A percentile compares a stretch with the other conserved stretches of the same genome.
Conservation (phyloP, 1,140 invertebrate genomes). For the Ephestia elutella region DNA sequence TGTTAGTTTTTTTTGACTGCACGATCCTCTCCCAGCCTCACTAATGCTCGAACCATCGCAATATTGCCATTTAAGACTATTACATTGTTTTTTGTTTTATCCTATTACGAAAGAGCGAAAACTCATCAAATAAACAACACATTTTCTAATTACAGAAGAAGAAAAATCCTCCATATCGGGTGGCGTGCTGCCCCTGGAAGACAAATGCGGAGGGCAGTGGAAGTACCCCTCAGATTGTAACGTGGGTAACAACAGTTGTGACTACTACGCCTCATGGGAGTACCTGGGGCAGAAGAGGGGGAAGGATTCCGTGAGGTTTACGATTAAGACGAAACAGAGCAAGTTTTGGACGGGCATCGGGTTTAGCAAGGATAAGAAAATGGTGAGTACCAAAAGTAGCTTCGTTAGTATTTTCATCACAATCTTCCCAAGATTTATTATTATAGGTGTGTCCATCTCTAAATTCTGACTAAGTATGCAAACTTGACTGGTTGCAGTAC, state of each 20-base stretch:
- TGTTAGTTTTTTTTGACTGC: too few species aligned
- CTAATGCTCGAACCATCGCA: too few species aligned
- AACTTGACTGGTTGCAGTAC: too few species aligned
- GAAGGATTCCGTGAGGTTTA: constrained; percentile 88
- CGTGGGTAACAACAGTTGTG: constrained; percentile 81
- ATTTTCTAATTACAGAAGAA: constrained; percentile 56
- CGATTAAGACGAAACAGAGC: constrained; percentile 86
- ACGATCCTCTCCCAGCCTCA: too few species aligned
- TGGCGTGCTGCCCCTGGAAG: constrained; percentile 50
- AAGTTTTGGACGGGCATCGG: constrained; percentile 96
- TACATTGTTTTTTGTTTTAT: too few species aligned
- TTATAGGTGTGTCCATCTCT: too few species aligned
- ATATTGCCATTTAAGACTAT: too few species aligned
- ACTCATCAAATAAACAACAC: not conserved
- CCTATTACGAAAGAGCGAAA: not conserved
- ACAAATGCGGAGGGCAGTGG: constrained; percentile 85
- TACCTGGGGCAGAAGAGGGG: constrained; percentile 79
- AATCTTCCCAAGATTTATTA: too few species aligned
- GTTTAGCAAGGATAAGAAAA: constrained; percentile 89
- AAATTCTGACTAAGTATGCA: too few species aligned
- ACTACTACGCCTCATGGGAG: constrained; percentile 90
- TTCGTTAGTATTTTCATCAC: too few species aligned
- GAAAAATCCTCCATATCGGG: constrained; percentile 45
- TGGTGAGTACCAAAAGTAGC: constrained; percentile 79
- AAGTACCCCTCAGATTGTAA: constrained; percentile 83